Conservation (phyloP, 2,888 invertebrate genomes). For the Luffia ferchaultella region DNA sequence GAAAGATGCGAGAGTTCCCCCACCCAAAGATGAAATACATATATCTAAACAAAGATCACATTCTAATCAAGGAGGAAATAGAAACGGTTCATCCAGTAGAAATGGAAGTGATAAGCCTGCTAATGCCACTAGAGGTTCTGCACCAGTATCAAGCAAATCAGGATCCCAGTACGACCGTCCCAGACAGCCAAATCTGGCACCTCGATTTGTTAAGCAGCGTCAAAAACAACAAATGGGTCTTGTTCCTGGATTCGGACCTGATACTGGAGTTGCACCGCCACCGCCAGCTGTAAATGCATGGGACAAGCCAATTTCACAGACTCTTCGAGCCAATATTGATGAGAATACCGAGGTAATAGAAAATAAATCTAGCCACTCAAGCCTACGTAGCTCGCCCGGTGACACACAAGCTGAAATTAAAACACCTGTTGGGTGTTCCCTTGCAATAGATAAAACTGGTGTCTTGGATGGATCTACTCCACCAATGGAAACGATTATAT, state of each 20-base stretch:
- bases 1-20: constrained; percentile 61
- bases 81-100: constrained; percentile 50
- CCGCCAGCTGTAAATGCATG: constrained; percentile 84
- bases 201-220: constrained; percentile 80
- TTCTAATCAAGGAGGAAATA: constrained; percentile 50
- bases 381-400: constrained; percentile 53
- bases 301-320: constrained; percentile 83
- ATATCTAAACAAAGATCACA: constrained; percentile 43
- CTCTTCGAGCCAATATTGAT: constrained; percentile 66
- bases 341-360: constrained; percentile 34
- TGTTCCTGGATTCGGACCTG: constrained; percentile 48
- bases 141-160: constrained; percentile 37
- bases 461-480: constrained; percentile 79
- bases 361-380: constrained; percentile 45
- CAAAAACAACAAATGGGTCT: constrained; percentile 61
- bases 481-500: constrained; percentile 88
- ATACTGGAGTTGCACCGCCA: constrained; percentile 67
- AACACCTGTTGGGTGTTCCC: constrained; percentile 22
- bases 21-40: constrained; percentile 40
- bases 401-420: constrained; percentile 40
- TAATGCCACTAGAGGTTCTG: constrained; percentile 34
- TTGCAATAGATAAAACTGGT: constrained; percentile 56
- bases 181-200: constrained; percentile 72
- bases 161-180: constrained; percentile 53
- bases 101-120: constrained; percentile 43